Conservation (phyloP, 1,140 invertebrate genomes). For the Bombus soroeensis region DNA sequence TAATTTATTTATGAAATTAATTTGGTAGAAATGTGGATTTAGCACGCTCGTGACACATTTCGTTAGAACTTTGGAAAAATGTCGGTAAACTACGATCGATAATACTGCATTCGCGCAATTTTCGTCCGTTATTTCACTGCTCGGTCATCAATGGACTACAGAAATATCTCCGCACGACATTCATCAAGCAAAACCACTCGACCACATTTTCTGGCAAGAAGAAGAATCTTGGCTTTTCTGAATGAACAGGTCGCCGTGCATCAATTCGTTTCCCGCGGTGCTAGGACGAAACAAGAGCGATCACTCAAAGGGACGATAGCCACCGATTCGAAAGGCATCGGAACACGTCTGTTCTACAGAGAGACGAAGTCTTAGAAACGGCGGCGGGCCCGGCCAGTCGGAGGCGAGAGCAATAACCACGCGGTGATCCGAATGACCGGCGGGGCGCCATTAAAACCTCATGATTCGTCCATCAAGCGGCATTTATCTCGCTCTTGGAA, state of each 20-base stretch:
- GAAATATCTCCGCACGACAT: not conserved
- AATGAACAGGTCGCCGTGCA: not conserved
- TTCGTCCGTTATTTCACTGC: not conserved
- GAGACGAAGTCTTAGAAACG: not conserved
- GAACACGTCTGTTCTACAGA: not conserved
- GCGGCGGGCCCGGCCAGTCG: not conserved
- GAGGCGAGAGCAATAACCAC: constrained; percentile 23
- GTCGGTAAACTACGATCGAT: not conserved
- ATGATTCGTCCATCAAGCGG: constrained; percentile 52
- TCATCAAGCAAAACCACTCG: not conserved
- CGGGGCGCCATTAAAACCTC: constrained; percentile 50
- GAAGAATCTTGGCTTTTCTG: not conserved
- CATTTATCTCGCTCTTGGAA: constrained; percentile 40
- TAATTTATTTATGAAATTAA: no score
- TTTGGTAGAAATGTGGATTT: no score
- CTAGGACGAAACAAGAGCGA: no score
- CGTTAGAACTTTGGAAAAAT: no score
- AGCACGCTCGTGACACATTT: no score
- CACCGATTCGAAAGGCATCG: not conserved
- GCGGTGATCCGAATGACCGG: constrained; percentile 32
- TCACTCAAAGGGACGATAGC: not conserved
- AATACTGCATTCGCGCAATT: not conserved
- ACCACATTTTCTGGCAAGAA: not conserved
- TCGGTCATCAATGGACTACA: not conserved
- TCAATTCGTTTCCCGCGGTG: no score